These are phyloP conservation scores for Drosophila nigromelanica DNA, from an alignment of 1,140 invertebrate species.

Conservation along the genomic window DNA sequence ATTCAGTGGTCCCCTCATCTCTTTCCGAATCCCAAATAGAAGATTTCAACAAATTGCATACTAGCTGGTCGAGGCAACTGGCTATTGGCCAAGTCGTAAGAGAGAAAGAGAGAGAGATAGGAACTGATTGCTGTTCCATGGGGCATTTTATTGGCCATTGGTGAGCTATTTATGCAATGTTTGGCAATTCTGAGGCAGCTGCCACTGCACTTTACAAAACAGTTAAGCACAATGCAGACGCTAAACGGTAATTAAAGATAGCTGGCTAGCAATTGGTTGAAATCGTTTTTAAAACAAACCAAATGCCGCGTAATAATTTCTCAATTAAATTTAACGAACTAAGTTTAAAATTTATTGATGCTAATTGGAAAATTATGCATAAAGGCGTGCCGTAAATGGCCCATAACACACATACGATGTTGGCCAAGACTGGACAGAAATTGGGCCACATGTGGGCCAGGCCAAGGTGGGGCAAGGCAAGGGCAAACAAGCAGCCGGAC, in stretches of 20 bases:
- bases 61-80: conserved; percentile 22
- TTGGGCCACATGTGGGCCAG: conserved; percentile 49
- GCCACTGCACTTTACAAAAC: conserved; percentile 26
- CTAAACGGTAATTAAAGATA: conserved; percentile 71
- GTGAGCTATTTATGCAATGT: conserved; percentile 71
- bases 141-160: conserved; percentile 71
- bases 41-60: conserved; percentile 45
- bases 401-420: background rate
- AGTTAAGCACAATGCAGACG: conserved; percentile 60
- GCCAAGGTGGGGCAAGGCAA: background rate
- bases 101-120: background rate
- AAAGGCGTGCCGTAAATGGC: conserved; percentile 52
- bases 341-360: conserved; percentile 57
- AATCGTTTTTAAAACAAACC: conserved; percentile 39
- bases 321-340: conserved; percentile 65
- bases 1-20: background rate
- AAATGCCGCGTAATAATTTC: conserved; percentile 65
- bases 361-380: conserved; percentile 79
- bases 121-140: conserved; percentile 60
- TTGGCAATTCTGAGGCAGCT: conserved; percentile 39
- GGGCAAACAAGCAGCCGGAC: conserved; percentile 25
- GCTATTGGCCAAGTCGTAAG: conserved; percentile 49
- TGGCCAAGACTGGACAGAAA: conserved; percentile 28
- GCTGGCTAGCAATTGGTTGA: conserved; percentile 6
- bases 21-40: no score